A percentile compares a stretch with the other conserved stretches of the same genome.
These are phyloP conservation scores for Heliconius ismenius DNA, from an alignment of 2,888 invertebrate genomes.

Conservation along the genomic window DNA sequence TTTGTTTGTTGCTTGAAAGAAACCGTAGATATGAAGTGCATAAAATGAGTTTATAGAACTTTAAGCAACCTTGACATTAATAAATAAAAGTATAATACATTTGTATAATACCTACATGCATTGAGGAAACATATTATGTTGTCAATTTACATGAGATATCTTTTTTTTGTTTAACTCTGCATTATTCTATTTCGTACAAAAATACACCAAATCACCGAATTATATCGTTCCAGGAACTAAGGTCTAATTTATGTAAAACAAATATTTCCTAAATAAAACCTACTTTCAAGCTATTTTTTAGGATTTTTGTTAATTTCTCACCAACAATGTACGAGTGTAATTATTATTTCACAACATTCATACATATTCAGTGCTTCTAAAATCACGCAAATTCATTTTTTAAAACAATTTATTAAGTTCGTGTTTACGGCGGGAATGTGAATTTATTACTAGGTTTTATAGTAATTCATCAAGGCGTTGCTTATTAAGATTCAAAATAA, in stretches of 20 bases:
- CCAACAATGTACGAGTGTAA: too few species aligned
- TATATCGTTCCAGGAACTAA: not conserved
- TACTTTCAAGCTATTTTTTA: not conserved
- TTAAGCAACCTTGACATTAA: not conserved
- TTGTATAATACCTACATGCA: not conserved
- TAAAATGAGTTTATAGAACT: not conserved
- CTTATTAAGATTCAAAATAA: too few species aligned
- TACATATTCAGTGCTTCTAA: too few species aligned
- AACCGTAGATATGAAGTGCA: too few species aligned
- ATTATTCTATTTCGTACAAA: not conserved
- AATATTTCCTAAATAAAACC: conserved; percentile 1
- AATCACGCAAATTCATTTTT: too few species aligned
- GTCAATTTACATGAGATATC: not conserved
- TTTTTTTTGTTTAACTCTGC: not conserved
- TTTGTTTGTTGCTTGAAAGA: not conserved
- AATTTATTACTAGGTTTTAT: too few species aligned
- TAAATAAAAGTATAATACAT: too few species aligned
- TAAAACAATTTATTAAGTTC: too few species aligned
- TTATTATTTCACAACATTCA: too few species aligned
- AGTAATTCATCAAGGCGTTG: too few species aligned
- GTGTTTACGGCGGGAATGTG: too few species aligned
- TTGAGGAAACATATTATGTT: not conserved
- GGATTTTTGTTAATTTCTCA: too few species aligned
- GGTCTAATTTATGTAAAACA: not conserved
- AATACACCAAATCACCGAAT: not conserved